Evolutionary conservation across 1,140 invertebrate species (phyloP), one percentile per base, ranked within the genome.

Genomic region (Palaemon carinicauda): DNA sequence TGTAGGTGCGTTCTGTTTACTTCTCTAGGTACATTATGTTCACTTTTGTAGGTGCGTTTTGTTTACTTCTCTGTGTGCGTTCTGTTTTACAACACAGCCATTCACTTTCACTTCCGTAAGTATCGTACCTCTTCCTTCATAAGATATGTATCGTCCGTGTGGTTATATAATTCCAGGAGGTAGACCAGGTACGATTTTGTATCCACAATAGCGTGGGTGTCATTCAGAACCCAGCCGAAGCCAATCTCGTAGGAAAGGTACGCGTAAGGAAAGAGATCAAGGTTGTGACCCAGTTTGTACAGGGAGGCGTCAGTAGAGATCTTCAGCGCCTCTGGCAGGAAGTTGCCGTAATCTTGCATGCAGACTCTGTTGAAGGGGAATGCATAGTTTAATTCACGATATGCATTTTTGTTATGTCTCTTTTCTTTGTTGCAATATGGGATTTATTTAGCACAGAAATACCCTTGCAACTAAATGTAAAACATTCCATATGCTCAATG

Each of bases 301-400:
- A 89, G 71, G 24, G 74, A 53, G 5, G 24, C 31, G 74, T 89
- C 88, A 0, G 21, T 52, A 5, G 88, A 89, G 9, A 29, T 27
- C 27, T 79, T 74, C 21, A 88, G 53, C n/a, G 88, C 79, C 27
- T 75, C 88, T 7, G 82, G 82, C 31, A 88, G 60, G 29, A 88
- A 88, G 69, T 75, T 88, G n/a, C 88, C 88, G 56, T 88, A 86
- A 56, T 86, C 88, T 29, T 74, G 78, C 78, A 85, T 88, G 10
- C 52, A 54, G 29, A 85, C 69, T 51, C 87, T 88, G 80, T 75
- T 19, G 12, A 14, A 12, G 31, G 17, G 50, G 3, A 17, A 14
- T 51, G 31, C 12, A 19, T n/a, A 50, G 15, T 75, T 21, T 19
- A 41, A 31, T 9, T 31, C 4, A 0, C 0, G 31, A 21, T 17